A percentile compares a stretch with the other conserved stretches of the same genome.
Conservation (phyloP, 1,140 invertebrate genomes). For the Bactericera cockerelli region DNA sequence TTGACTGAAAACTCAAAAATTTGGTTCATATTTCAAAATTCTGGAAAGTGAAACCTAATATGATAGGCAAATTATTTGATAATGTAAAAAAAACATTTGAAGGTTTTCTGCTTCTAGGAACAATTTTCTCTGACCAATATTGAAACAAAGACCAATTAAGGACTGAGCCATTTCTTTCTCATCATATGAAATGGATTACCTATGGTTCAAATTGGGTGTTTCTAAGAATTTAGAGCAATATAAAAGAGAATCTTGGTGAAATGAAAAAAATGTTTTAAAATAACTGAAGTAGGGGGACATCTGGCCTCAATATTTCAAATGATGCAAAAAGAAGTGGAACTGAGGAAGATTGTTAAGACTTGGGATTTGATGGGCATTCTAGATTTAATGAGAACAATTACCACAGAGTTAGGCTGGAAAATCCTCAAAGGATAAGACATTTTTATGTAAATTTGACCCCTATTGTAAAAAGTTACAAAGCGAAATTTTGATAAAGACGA, state of each 20-base stretch:
- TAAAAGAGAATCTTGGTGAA: not conserved
- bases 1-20: too few species aligned
- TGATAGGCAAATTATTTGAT: too few species aligned
- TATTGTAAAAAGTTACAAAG: not conserved
- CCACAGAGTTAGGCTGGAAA: too few species aligned
- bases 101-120: not conserved
- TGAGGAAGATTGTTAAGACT: too few species aligned
- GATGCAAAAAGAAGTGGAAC: not conserved
- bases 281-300: not conserved
- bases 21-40: too few species aligned
- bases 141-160: slow-evolving; percentile 1
- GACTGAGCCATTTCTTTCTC: not conserved
- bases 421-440: too few species aligned
- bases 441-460: slow-evolving; percentile 6
- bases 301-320: slow-evolving; percentile 5
- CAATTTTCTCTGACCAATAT: not conserved
- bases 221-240: not conserved
- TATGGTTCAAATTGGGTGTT: not conserved
- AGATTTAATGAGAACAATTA: too few species aligned
- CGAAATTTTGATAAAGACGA: slow-evolving; percentile 4
- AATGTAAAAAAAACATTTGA: not conserved
- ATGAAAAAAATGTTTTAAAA: not conserved
- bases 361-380: too few species aligned
- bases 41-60: too few species aligned
- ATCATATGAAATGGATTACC: too few species aligned